Evolutionary conservation across 2,797 vertebrate species (phyloP).

Genomic region (Pangasius larnaudii): DNA sequence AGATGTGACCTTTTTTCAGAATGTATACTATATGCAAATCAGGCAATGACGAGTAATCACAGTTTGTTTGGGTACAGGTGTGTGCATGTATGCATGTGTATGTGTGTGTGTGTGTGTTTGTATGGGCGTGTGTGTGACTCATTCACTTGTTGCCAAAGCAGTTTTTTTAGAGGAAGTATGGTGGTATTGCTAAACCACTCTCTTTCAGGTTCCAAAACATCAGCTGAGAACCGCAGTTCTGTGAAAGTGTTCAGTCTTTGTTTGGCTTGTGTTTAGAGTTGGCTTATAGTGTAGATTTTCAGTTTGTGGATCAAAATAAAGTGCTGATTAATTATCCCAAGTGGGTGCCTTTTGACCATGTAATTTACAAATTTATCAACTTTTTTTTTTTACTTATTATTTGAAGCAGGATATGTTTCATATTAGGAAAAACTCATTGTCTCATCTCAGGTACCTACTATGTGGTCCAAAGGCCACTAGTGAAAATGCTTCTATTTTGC

Average conservation of each 20-base stretch:
- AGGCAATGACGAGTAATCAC: neutral
- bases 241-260: constrained; percentile 20
- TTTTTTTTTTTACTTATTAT: neutral
- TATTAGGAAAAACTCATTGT: neutral
- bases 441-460: neutral
- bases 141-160: constrained; percentile 43
- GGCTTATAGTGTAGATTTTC: neutral
- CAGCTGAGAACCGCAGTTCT: constrained; percentile 23
- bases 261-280: constrained; percentile 8
- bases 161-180: constrained; percentile 25
- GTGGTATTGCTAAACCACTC: constrained; percentile 36
- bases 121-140: constrained; percentile 32
- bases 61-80: constrained; percentile 16
- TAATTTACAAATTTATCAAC: neutral
- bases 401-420: neutral
- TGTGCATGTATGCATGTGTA: constrained; percentile 4
- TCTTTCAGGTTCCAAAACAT: constrained; percentile 41
- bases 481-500: neutral
- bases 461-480: neutral
- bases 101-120: neutral
- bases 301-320: neutral
- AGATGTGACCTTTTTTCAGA: neutral
- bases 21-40: neutral
- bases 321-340: neutral
- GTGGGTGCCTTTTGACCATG: neutral